A percentile compares a stretch with the other conserved stretches of the same genome.
Conservation (phyloP, 1,140 invertebrate species). For the Maconellicoccus hirsutus region DNA sequence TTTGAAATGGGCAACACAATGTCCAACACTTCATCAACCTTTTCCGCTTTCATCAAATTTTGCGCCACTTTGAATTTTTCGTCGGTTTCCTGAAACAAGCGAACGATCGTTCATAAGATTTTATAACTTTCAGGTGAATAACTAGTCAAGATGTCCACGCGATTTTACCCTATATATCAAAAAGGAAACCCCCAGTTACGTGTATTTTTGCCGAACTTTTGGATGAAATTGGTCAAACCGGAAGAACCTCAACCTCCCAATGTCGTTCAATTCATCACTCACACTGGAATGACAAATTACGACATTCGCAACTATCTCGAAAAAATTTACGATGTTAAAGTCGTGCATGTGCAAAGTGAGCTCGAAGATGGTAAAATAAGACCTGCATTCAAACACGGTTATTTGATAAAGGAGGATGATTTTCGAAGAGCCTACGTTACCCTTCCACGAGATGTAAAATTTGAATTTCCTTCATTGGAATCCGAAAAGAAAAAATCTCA, state of each 20-base stretch:
- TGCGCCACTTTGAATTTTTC: not conserved
- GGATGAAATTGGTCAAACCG: constrained; percentile 76
- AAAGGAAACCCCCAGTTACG: constrained; percentile 79
- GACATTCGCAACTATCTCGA: constrained; percentile 88
- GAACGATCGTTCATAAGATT: not conserved
- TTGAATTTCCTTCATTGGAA: constrained; percentile 30
- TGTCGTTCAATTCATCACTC: constrained; percentile 69
- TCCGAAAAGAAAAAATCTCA: not conserved
- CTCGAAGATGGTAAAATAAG: constrained; percentile 48
- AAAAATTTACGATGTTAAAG: constrained; percentile 81
- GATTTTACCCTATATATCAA: constrained; percentile 67
- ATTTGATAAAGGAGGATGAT: constrained; percentile 72
- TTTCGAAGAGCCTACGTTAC: constrained; percentile 66
- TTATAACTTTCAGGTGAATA: not conserved
- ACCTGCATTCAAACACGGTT: constrained; percentile 38
- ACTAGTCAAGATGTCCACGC: not conserved
- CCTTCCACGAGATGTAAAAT: constrained; percentile 35
- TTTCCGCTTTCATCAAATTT: not conserved
- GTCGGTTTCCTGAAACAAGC: not conserved
- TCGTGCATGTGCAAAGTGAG: constrained; percentile 56
- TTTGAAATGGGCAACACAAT: constrained; percentile 44
- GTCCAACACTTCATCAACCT: not conserved
- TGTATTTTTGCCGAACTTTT: constrained; percentile 85
- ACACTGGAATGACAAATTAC: constrained; percentile 73
- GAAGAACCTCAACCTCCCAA: constrained; percentile 49